These are phyloP conservation scores for Malthinus seriepunctatus DNA, from an alignment of 2,888 invertebrate genomes.

Conservation along the genomic window DNA sequence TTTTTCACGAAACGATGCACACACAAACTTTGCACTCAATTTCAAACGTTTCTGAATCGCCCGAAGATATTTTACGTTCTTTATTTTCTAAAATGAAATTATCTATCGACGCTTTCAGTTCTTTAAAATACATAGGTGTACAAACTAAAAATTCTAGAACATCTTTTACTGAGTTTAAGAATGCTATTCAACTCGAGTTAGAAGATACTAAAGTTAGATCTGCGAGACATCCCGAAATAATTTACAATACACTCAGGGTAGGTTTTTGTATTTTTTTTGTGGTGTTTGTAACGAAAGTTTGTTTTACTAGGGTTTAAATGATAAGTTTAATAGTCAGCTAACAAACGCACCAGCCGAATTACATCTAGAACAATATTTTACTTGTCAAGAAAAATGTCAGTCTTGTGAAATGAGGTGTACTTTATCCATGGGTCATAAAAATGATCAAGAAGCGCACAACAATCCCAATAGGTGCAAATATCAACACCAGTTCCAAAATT, in stretches of 20 bases:
- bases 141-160: slow-evolving; percentile 60
- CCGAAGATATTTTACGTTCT: slow-evolving; percentile 65
- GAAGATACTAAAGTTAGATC: slow-evolving; percentile 73
- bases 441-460: slow-evolving; percentile 64
- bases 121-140: slow-evolving; percentile 69
- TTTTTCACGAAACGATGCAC: slow-evolving; percentile 79
- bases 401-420: slow-evolving; percentile 69
- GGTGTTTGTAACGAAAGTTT: neutral
- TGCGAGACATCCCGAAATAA: slow-evolving; percentile 66
- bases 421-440: slow-evolving; percentile 69
- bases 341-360: slow-evolving; percentile 63
- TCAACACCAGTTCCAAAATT: slow-evolving; percentile 76
- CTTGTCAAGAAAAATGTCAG: slow-evolving; percentile 71
- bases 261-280: neutral
- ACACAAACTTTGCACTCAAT: slow-evolving; percentile 67
- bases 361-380: slow-evolving; percentile 80
- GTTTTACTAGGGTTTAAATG: slow-evolving; percentile 64
- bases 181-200: slow-evolving; percentile 64
- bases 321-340: slow-evolving; percentile 73
- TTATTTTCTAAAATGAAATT: slow-evolving; percentile 66
- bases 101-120: slow-evolving; percentile 72
- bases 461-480: slow-evolving; percentile 60
- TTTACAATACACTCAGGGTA: slow-evolving; percentile 70
- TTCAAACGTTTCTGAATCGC: slow-evolving; percentile 60
- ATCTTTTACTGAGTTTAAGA: slow-evolving; percentile 63